A percentile compares a stretch with the other conserved stretches of the same genome.
These are phyloP conservation scores for Nibea coibor DNA, from an alignment of 2,113 vertebrate genomes.

Conservation along the genomic window DNA sequence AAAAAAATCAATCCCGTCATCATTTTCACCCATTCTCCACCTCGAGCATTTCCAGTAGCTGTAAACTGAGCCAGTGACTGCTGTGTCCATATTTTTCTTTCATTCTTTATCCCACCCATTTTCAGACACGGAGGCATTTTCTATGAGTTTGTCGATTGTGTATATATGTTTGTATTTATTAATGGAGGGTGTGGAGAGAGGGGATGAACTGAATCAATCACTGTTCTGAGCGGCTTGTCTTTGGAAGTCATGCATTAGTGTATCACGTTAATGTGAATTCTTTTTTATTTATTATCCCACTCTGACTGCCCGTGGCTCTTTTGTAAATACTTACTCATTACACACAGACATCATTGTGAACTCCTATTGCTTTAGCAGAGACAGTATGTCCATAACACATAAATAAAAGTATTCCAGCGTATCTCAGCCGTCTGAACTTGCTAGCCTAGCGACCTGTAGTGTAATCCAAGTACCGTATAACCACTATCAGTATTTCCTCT, in stretches of 20 bases:
- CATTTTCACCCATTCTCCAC: background rate
- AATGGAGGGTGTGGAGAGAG: conserved; percentile 32
- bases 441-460: conserved; percentile 27
- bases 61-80: conserved; percentile 68
- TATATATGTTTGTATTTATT: conserved; percentile 70
- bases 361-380: conserved; percentile 27
- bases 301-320: background rate
- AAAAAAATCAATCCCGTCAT: background rate
- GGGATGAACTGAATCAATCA: conserved; percentile 38
- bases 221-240: conserved; percentile 41
- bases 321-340: conserved; percentile 51
- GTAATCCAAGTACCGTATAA: background rate
- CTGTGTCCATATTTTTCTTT: conserved; percentile 21
- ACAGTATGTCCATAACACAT: background rate
- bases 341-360: background rate
- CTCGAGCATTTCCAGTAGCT: conserved; percentile 41
- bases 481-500: background rate
- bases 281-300: conserved; percentile 49
- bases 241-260: conserved; percentile 29
- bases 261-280: conserved; percentile 50
- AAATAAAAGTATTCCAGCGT: conserved; percentile 20
- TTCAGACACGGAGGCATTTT: conserved; percentile 9
- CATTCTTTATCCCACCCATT: conserved; percentile 9
- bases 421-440: conserved; percentile 9
- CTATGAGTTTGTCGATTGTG: conserved; percentile 45